phyloP scores from a whole-genome alignment of 1,140 invertebrate species.

The Hylaeus anthracinus region DNA sequence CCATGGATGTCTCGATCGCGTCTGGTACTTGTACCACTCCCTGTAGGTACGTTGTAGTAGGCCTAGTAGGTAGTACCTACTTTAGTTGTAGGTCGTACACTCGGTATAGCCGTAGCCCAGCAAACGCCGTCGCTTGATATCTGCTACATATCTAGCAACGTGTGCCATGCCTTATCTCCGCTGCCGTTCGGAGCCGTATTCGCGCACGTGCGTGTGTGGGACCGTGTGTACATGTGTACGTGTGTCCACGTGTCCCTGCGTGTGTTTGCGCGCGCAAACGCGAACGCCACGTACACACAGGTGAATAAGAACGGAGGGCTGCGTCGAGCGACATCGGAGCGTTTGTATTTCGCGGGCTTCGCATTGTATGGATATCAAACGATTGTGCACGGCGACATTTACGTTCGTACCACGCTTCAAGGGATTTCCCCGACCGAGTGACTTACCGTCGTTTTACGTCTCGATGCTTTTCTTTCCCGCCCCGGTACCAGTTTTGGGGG shows the following conservation, averaged over 20 bases:
- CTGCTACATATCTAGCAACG: constrained; percentile 73
- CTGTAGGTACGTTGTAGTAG: constrained; percentile 54
- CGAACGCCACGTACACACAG: not conserved
- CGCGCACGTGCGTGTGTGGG: constrained; percentile 11
- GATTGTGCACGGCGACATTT: constrained; percentile 50
- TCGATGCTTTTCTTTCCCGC: not conserved
- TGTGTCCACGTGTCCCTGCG: not conserved
- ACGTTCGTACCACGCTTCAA: not conserved
- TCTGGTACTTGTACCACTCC: constrained; percentile 56
- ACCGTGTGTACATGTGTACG: too few species aligned
- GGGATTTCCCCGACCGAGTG: constrained; percentile 28
- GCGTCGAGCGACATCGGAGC: not conserved
- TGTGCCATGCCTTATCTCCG: constrained; percentile 74
- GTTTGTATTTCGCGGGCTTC: constrained; percentile 59
- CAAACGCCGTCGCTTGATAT: constrained; percentile 66
- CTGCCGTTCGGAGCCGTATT: constrained; percentile 59
- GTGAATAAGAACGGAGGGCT: not conserved
- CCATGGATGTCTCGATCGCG: constrained; percentile 61
- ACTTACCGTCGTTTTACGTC: constrained; percentile 24
- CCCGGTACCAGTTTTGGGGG: not conserved
- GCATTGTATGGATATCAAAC: constrained; percentile 71
- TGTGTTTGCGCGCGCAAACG: not conserved
- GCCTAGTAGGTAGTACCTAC: constrained; percentile 63
- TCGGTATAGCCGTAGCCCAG: constrained; percentile 57
- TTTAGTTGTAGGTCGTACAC: constrained; percentile 63